Evolutionary conservation across 2,113 vertebrate genomes (phyloP), one percentile per base, ranked within the genome.

Genomic region (Lepus europaeus): DNA sequence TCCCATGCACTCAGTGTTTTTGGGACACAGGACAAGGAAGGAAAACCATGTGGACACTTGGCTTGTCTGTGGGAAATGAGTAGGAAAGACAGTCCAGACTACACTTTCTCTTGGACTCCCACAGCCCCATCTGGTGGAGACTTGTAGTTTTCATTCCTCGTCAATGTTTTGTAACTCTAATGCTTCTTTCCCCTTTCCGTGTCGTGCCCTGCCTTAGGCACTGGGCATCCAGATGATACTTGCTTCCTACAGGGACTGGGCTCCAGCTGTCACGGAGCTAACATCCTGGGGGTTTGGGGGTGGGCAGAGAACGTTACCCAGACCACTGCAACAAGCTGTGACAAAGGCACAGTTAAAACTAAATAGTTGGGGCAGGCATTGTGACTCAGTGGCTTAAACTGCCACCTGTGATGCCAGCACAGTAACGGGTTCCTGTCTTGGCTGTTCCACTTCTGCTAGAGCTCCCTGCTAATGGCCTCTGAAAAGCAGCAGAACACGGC

Each of bases 121-220:
- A 96, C 56, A 97, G 77, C 78, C 39, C 95, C 96, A 97, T 49
- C 97, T 97, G 85, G 94, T 96, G 97, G 92, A 69, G 1, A 2
- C 6, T 23, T 61, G 31, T 33, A 23, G 49, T 51, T 93, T 79
- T 84, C 0, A 0, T 61, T 63, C 70, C 20, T 91, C 61, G 63
- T 79, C 29, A 11, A 53, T 69, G 63, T 61, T 89, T 91, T 93
- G 33, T n/a, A 89, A 23, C 49, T 39, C 23, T 25, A 23, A 51
- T 9, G 8, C 76, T 82, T 87, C 11, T 45, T 76, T 61, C 61
- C 6, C 0, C 5, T 83, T 87, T 90, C 56, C 45, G 33, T 11
- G 56, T 19, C 74, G 51, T 16, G n/a, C n/a, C 8, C 4, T 72
- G 22, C 9, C 6, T 78, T 93, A 90, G 63, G 25, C 17, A 1